These are phyloP conservation scores for Octomys mimax DNA, from an alignment of 2,797 vertebrate species.

Conservation along the genomic window DNA sequence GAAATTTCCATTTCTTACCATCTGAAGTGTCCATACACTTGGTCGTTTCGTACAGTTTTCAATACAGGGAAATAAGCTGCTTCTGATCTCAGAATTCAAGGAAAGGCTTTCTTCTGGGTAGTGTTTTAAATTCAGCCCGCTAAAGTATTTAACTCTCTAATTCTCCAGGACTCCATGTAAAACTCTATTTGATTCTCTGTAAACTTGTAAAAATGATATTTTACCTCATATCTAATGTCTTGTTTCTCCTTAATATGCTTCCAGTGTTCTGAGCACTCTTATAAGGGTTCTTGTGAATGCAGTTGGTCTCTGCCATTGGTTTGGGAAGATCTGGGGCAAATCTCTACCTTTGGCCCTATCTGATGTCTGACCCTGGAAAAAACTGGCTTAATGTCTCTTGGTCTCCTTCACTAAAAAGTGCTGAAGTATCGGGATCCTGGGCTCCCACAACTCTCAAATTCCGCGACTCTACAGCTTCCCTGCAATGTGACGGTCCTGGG, in stretches of 20 bases:
- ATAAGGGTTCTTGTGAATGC: neutral
- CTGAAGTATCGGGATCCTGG: fast-evolving
- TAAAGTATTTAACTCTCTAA: neutral
- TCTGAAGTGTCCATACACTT: neutral
- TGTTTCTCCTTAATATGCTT: neutral
- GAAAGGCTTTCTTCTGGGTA: neutral
- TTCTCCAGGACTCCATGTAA: neutral
- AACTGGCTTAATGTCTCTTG: neutral
- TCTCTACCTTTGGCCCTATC: neutral
- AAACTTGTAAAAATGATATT: neutral
- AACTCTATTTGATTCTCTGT: neutral
- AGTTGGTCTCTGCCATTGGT: neutral
- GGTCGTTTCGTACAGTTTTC: neutral
- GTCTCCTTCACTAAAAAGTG: neutral
- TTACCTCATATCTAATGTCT: neutral
- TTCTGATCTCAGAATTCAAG: neutral
- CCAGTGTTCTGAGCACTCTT: neutral
- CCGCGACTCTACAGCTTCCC: neutral
- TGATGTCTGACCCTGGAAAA: neutral
- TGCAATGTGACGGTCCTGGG: neutral
- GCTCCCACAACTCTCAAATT: neutral
- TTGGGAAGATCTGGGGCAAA: neutral
- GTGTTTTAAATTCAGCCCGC: neutral
- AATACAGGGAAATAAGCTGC: neutral
- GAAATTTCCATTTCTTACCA: slow-evolving; percentile 6